phyloP scores from a whole-genome alignment of 2,888 invertebrate species.

The Melitaea athalia region DNA sequence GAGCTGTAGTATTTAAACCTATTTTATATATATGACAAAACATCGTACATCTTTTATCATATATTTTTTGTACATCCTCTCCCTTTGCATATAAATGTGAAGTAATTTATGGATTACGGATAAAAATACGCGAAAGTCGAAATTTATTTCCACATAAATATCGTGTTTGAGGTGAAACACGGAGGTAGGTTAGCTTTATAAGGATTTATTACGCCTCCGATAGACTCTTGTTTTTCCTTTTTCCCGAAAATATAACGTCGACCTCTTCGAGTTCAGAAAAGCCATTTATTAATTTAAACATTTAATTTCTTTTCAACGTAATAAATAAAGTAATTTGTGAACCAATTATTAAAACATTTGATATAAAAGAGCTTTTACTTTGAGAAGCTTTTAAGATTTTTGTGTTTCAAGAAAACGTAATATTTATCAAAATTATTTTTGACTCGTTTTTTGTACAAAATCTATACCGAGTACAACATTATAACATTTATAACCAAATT shows the following conservation, averaged over 20 bases:
- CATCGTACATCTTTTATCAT: no score
- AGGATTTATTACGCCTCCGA: conserved; percentile 26
- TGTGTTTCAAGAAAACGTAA: no score
- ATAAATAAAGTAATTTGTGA: neutral
- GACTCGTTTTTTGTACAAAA: no score
- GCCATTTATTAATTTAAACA: conserved; percentile 13
- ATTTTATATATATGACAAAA: no score
- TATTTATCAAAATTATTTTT: no score
- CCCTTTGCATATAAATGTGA: no score
- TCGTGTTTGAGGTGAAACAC: conserved; percentile 21
- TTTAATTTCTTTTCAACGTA: neutral
- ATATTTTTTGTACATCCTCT: no score
- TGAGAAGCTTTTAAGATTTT: no score
- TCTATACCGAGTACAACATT: no score
- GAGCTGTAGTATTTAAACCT: no score
- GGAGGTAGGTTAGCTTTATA: conserved; percentile 21
- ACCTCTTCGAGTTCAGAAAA: conserved; percentile 18
- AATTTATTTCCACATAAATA: conserved; percentile 22
- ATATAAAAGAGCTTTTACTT: neutral
- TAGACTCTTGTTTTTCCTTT: conserved; percentile 4
- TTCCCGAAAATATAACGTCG: conserved; percentile 25
- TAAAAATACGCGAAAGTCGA: no score
- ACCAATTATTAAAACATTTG: neutral
- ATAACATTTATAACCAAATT: neutral
- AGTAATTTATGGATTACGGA: no score